These are phyloP conservation scores for Papilio polytes DNA, from an alignment of 1,140 invertebrate genomes.

Conservation along the genomic window DNA sequence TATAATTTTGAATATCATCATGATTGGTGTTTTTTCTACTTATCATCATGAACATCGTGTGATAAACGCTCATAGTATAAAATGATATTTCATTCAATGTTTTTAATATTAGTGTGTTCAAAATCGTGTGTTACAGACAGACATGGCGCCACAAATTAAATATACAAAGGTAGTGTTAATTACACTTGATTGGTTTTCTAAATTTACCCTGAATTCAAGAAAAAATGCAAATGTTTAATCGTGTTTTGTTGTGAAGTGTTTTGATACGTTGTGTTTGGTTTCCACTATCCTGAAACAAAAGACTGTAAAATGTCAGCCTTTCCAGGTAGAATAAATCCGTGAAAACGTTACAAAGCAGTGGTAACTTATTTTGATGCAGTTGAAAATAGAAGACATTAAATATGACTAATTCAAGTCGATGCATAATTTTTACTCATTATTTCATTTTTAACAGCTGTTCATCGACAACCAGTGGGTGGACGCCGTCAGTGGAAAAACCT, in stretches of 20 bases:
- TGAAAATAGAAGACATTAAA: too few relatives aligned
- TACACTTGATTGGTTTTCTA: neutral
- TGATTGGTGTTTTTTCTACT: neutral
- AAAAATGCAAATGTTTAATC: neutral
- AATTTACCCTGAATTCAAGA: neutral
- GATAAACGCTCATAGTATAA: neutral
- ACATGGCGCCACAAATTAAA: constrained; percentile 27
- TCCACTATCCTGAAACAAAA: too few relatives aligned
- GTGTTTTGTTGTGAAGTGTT: neutral
- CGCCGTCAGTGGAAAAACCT: constrained; percentile 88
- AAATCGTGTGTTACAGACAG: neutral
- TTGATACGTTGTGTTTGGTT: too few relatives aligned
- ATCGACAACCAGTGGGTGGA: constrained; percentile 96
- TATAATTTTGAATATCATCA: neutral
- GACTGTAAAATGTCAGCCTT: too few relatives aligned
- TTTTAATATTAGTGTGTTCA: neutral
- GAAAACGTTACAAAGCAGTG: too few relatives aligned
- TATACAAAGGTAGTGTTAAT: constrained; percentile 18
- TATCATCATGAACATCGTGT: neutral
- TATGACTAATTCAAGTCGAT: too few relatives aligned
- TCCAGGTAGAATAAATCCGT: too few relatives aligned
- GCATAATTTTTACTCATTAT: neutral
- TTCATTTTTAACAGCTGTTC: constrained; percentile 87
- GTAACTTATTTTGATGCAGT: too few relatives aligned
- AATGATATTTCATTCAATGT: neutral